Base-by-base conservation (phyloP, 2,113 vertebrate species). In the Sinocyclocheilus grahami region DNA sequence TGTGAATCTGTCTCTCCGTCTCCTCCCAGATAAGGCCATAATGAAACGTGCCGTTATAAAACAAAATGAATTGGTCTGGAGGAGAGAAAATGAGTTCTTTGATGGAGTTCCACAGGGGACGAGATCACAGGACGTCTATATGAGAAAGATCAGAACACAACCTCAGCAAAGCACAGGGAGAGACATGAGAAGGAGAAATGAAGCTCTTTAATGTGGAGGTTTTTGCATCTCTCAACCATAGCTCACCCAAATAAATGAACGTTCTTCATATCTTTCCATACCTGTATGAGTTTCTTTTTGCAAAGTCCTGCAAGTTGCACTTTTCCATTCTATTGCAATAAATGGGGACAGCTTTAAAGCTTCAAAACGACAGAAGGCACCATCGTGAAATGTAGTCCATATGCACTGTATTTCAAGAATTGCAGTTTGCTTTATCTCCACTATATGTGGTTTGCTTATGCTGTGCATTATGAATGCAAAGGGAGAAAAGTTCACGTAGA, bases 31-130 rank as follows among this genome's bases (percentile, higher is more conserved):
- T 82, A 67, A 80, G 78, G n/a, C 39, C 39, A 65, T 81, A 65
- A 81, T 81, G 60, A 71, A 82, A 82, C 46, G 46, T 82, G 80
- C 18, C 63, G 12, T 82, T 69, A 82, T 82, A 53, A 82, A 82
- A 82, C 80, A 53, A 30, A 53, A 51, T 18, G 18, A 37, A 46
- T 53, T 82, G 63, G 42, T 51, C 24, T 27, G 16, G 10, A 69
- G 79, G 11, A 78, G 76, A 82, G 80, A 82, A 71, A 82, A 67
- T 82, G 9, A 53, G 18, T 51, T 82, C 42, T 71, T 37, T 82
- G 80, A 82, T 33, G 24, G 46, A 71, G 63, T 33, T 51, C 80
- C 80, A 33, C 24, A 4, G 46, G 63, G 80, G 60, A 65, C 8
- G 4, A 67, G 79, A 82, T 82, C 80, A 82, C 63, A 82, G 46